Base-by-base conservation (phyloP, 2,113 vertebrate genomes). In the Lophochroa leadbeateri region DNA sequence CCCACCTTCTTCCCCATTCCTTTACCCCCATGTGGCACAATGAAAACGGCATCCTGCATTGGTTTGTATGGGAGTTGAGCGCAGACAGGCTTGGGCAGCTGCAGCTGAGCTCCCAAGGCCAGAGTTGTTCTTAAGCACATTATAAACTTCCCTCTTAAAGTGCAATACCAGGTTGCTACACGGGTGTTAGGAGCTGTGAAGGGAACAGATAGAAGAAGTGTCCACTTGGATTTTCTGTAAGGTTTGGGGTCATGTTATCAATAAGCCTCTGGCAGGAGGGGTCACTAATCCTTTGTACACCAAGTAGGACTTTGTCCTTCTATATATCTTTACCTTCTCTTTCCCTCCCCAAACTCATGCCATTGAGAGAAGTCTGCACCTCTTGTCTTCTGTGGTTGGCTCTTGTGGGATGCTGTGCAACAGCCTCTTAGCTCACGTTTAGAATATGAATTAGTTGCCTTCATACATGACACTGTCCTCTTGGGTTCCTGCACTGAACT, bases 151-250 rank as follows among this genome's bases (percentile, higher is more conserved):
- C n/a, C 4, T 1, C 18, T 11, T 8, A 18, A 10, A 7, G 57
- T 72, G 68, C 49, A 65, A 27, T 27, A n/a, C 20, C 35, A 35
- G 49, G 21, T 19, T 44, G 28, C 64, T 72, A 58, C 18, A 2
- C 0, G 10, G 24, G 21, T 33, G 21, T 24, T 23, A 5, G 68
- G 50, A 39, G 47, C n/a, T 49, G 5, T 0, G 2, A 37, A 27
- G 37, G 43, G 72, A 10, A 14, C 8, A 16, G 58, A 4, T 7
- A 39, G 67, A 35, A 81, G 21, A 52, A 60, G 53, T 5, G 2
- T 46, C 83, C 1, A 3, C 39, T 17, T 55, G 41, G n/a, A 14
- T 37, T 78, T 79, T 68, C 65, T 57, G 5, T 35, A 8, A 44
- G 47, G 37, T 43, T 50, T 90, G 50, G 41, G 50, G 17, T 88